Evolutionary conservation across 2,113 vertebrate genomes (phyloP), one percentile per base, ranked within the genome.

Genomic region (Pseudorectes ferrugineus): DNA sequence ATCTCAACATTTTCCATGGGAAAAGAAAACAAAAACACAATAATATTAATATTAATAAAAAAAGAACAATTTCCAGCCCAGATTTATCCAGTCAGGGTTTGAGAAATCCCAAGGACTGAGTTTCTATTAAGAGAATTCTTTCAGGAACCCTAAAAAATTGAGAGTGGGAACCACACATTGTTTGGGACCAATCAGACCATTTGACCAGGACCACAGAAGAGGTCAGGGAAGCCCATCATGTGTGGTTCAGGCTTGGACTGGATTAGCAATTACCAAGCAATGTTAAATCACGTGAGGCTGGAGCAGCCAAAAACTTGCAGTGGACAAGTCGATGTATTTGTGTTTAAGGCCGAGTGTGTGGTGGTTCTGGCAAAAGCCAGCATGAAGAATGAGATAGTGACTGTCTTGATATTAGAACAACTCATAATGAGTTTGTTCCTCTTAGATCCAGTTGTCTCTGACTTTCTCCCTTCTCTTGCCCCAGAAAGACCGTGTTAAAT

Each of bases 21-120:
- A 85, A 94, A 96, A 95, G 52, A 95, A 95, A 97, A 88, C 35
- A 89, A 93, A 92, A 91, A 5, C 81, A 88, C 78, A 95, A 55
- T 18, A 58, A 36, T 40, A 72, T 76, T 36, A 93, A 42, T 63
- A 87, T 67, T 33, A 75, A 73, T 49, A 8, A 22, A 54, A 70
- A 31, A n/a, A 36, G 9, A 58, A 73, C 29, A 9, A 8, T 76
- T 93, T 93, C 58, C 54, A 86, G 46, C 75, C 46, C 51, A 88
- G 71, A 51, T 86, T 88, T 74, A 86, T 86, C 85, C 42, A 71
- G 68, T 67, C 55, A 77, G 51, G 8, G 8, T 90, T 86, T 90
- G n/a, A 97, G 75, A 95, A 92, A 90, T 55, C 38, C 19, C 29
- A 74, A 76, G 33, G 42, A 74, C 40, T 71, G 49, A 42, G 36